phyloP scores from a whole-genome alignment of 2,888 invertebrate species.

The Dyspetes luteomarginatus region DNA sequence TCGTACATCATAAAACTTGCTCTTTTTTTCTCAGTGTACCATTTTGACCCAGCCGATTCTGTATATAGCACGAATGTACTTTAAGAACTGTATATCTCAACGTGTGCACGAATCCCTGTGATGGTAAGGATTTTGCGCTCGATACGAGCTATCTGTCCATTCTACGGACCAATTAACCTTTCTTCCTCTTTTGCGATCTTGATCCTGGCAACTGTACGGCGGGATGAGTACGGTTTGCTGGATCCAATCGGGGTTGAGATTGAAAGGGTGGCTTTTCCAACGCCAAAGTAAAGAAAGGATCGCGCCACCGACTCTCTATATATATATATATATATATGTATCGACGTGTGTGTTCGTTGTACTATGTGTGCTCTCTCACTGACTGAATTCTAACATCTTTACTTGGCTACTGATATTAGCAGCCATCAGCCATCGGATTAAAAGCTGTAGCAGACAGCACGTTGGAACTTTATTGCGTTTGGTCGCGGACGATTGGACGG shows the following conservation, averaged over 20 bases:
- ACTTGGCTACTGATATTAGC: constrained; percentile 63
- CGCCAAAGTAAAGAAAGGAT: constrained; percentile 48
- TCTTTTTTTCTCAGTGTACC: not conserved
- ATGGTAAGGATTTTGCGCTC: constrained; percentile 33
- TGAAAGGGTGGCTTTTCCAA: constrained; percentile 73
- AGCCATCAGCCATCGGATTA: constrained; percentile 74
- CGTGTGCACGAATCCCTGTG: not conserved
- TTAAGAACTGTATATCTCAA: not conserved
- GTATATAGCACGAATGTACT: not conserved
- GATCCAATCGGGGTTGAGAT: constrained; percentile 67
- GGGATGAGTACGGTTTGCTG: constrained; percentile 32
- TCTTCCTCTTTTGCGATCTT: constrained; percentile 64
- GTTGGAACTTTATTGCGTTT: constrained; percentile 68
- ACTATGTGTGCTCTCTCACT: constrained; percentile 41
- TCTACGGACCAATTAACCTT: constrained; percentile 76
- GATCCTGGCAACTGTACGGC: constrained; percentile 21
- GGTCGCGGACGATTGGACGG: constrained; percentile 49
- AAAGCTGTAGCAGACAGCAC: constrained; percentile 76
- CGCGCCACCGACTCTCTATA: constrained; percentile 62
- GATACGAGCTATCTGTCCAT: constrained; percentile 34
- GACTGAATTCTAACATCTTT: constrained; percentile 62
- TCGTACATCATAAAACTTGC: not conserved
- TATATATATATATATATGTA: constrained; percentile 10
- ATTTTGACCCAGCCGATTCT: not conserved
- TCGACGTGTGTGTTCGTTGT: constrained; percentile 67